phyloP scores from a whole-genome alignment of 2,113 vertebrate genomes.

The Chionodraco myersi region DNA sequence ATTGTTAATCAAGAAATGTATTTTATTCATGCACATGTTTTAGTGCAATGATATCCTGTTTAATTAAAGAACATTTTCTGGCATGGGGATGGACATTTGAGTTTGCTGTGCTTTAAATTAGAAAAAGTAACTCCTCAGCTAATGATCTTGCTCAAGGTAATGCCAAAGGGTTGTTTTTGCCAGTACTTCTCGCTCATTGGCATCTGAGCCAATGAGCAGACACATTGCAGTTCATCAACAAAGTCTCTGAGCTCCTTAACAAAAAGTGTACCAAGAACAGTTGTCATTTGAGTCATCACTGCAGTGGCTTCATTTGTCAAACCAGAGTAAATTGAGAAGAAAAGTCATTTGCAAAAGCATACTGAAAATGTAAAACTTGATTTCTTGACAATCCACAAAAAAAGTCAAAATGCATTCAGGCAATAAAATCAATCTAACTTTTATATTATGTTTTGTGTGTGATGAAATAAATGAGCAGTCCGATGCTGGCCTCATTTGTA shows the following conservation, averaged over 20 bases:
- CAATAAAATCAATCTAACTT: not conserved
- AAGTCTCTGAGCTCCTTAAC: not conserved
- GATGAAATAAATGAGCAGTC: constrained; percentile 8
- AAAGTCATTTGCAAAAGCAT: not conserved
- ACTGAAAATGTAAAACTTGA: not conserved
- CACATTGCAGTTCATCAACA: not conserved
- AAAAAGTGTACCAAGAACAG: not conserved
- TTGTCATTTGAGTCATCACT: not conserved
- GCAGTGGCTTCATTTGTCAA: not conserved
- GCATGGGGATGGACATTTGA: constrained; percentile 13
- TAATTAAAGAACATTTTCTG: constrained; percentile 5
- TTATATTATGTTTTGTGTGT: not conserved
- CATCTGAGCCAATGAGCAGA: not conserved
- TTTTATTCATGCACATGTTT: no score
- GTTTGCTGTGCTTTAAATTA: constrained; percentile 28
- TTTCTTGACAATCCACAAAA: not conserved
- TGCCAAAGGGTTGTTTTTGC: constrained; percentile 17
- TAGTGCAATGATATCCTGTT: not conserved
- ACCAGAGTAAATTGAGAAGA: constrained; percentile 1
- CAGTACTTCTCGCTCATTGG: not conserved
- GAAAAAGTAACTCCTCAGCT: constrained; percentile 21
- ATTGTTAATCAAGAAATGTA: not conserved
- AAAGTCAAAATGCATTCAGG: not conserved
- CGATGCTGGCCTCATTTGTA: constrained; percentile 4
- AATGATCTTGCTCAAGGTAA: constrained; percentile 29